Conservation (phyloP, 2,888 invertebrate species). For the Arrhopalites spinosus region DNA sequence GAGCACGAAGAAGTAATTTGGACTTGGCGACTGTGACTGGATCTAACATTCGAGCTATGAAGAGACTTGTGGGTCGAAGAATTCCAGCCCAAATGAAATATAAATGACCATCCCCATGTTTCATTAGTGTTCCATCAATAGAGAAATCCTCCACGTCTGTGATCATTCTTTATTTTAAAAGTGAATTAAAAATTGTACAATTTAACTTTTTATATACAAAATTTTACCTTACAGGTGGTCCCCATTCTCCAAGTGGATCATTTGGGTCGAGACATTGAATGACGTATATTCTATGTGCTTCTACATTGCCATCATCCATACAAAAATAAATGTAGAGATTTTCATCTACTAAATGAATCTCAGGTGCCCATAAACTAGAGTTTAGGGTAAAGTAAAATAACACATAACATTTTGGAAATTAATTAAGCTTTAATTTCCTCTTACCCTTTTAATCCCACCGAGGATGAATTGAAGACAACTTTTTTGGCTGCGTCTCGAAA, state of each 20-base stretch:
- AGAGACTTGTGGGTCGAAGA: constrained; percentile 27
- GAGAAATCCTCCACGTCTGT: constrained; percentile 19
- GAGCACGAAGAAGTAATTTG: constrained; percentile 37
- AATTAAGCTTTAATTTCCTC: background rate
- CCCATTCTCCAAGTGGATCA: constrained; percentile 47
- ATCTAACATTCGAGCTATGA: constrained; percentile 41
- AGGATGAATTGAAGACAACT: constrained; percentile 24
- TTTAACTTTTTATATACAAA: background rate
- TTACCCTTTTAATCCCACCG: constrained; percentile 10
- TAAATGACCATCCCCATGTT: constrained; percentile 38
- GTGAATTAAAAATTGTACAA: background rate
- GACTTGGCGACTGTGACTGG: constrained; percentile 30
- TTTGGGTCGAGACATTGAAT: constrained; percentile 45
- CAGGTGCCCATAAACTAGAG: constrained; percentile 42
- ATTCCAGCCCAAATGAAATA: constrained; percentile 42
- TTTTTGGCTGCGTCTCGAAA: constrained; percentile 38
- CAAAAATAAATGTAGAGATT: constrained; percentile 46
- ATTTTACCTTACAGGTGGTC: constrained; percentile 42
- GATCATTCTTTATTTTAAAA: constrained; percentile 16
- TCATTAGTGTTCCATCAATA: constrained; percentile 46
- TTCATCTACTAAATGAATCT: constrained; percentile 46
- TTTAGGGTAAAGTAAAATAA: constrained; percentile 27
- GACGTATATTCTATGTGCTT: constrained; percentile 52
- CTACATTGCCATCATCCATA: constrained; percentile 42
- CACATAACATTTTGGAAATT: background rate